Evolutionary conservation across 2,797 vertebrate genomes (phyloP).

Genomic region (Lithobates sylvaticus): DNA sequence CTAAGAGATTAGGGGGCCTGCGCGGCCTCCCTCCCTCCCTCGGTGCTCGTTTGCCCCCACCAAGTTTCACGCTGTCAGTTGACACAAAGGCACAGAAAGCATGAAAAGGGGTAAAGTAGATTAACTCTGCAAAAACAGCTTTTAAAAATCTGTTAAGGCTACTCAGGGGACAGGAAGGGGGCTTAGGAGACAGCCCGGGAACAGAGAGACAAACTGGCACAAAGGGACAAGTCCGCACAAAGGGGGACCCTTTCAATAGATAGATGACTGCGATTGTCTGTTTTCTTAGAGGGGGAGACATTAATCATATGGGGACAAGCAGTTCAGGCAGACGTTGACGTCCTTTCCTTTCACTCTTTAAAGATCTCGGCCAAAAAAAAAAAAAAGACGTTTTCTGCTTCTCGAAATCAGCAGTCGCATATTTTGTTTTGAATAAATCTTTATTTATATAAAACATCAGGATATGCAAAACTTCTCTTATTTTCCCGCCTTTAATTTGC

Average conservation of each 20-base stretch:
- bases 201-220: slow-evolving; percentile 41
- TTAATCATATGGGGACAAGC: slow-evolving; percentile 54
- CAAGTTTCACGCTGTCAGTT: slow-evolving; percentile 71
- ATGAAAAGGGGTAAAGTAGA: slow-evolving; percentile 79
- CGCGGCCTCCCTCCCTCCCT: neutral
- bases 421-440: too few relatives aligned
- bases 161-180: slow-evolving; percentile 62
- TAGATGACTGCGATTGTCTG: neutral
- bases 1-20: slow-evolving; percentile 31
- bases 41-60: neutral
- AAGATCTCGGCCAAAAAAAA: neutral
- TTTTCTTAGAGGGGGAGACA: neutral
- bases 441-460: too few relatives aligned
- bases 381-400: too few relatives aligned
- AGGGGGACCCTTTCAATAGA: slow-evolving; percentile 36
- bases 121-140: slow-evolving; percentile 81
- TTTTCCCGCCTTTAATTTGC: too few relatives aligned
- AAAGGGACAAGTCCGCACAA: slow-evolving; percentile 31
- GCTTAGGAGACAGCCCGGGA: slow-evolving; percentile 36
- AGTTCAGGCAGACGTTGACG: slow-evolving; percentile 6
- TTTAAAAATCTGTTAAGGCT: slow-evolving; percentile 84
- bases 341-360: neutral
- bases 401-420: too few relatives aligned
- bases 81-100: slow-evolving; percentile 79
- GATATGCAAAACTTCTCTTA: too few relatives aligned